Conservation (phyloP, 2,797 vertebrate genomes). For the Eospalax fontanierii region DNA sequence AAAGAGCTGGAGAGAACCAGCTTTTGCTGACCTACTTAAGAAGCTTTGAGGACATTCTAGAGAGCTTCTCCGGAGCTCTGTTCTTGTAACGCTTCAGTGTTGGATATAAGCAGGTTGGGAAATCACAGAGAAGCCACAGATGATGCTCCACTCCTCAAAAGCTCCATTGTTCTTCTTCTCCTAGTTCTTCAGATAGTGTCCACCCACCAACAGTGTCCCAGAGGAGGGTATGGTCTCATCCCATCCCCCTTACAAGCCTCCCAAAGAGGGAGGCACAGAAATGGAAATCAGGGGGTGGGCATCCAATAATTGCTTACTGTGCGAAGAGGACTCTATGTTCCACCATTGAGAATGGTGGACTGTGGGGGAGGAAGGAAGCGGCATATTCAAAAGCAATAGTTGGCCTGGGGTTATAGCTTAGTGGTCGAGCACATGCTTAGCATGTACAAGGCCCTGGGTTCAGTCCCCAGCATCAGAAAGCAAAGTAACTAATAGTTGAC, state of each 20-base stretch:
- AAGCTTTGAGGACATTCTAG: constrained; percentile 45
- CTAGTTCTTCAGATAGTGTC: constrained; percentile 54
- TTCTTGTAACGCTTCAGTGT: constrained; percentile 34
- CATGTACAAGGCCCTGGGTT: not conserved
- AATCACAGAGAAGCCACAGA: constrained; percentile 57
- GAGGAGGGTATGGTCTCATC: not conserved
- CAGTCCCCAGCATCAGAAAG: not conserved
- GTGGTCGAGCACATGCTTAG: not conserved
- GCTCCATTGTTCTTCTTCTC: constrained; percentile 54
- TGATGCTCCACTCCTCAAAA: constrained; percentile 55
- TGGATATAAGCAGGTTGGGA: constrained; percentile 63
- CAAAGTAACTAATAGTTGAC: not conserved
- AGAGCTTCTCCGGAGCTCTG: constrained; percentile 61
- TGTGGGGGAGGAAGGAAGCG: not conserved
- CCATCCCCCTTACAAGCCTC: not conserved
- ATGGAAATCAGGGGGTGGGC: constrained; percentile 54
- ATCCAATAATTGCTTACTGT: constrained; percentile 51
- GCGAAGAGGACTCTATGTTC: constrained; percentile 37
- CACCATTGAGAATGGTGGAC: constrained; percentile 17
- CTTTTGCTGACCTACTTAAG: constrained; percentile 80
- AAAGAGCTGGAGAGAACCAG: constrained; percentile 66
- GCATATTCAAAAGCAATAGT: not conserved
- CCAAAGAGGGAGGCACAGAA: constrained; percentile 6
- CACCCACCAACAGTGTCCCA: constrained; percentile 12
- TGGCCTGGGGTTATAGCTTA: not conserved